Conservation (phyloP, 2,113 vertebrate genomes). For the Corvus cornix region DNA sequence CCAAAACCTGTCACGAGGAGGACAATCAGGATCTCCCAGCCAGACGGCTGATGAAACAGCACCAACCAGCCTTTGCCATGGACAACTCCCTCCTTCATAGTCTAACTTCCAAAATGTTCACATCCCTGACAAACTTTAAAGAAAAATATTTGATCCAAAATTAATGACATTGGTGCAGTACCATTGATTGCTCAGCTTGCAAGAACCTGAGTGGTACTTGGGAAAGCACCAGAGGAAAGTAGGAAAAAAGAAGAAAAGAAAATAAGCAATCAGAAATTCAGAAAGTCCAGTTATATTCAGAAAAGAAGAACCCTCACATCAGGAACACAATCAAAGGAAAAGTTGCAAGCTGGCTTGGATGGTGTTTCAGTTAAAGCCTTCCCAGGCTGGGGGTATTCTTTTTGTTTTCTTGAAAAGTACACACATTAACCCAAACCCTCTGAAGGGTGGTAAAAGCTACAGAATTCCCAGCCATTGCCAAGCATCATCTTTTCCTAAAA, state of each 20-base stretch:
- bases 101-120: neutral
- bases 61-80: neutral
- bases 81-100: neutral
- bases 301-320: neutral
- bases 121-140: neutral
- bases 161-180: neutral
- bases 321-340: neutral
- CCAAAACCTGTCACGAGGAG: neutral
- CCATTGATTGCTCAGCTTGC: neutral
- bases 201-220: neutral
- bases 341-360: neutral
- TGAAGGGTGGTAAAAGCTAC: neutral
- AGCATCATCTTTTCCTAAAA: conserved; percentile 16
- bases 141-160: neutral
- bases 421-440: neutral
- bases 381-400: neutral
- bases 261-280: neutral
- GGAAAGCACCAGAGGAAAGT: neutral
- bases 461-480: neutral
- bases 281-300: neutral
- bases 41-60: neutral
- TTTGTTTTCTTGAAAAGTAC: neutral
- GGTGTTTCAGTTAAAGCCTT: neutral
- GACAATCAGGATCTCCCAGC: neutral
- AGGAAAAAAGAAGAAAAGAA: neutral